Evolutionary conservation across 2,113 vertebrate genomes (phyloP), one percentile per base, ranked within the genome.

Genomic region (Megaceryle maxima): DNA sequence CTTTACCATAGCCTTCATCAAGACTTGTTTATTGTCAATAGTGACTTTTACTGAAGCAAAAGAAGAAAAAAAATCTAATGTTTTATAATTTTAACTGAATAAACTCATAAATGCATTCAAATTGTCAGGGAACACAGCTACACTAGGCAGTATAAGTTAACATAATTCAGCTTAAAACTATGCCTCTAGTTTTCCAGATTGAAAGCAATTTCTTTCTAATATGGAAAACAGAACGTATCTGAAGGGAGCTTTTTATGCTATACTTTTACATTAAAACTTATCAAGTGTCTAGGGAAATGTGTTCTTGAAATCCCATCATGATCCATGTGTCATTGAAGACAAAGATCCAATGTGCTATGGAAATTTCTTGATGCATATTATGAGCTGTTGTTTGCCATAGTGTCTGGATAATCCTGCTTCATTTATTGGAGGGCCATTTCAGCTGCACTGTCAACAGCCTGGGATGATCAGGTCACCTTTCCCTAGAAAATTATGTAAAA

Each of bases 401-500:
- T 96, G 97, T 95, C 96, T 96, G 72, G 96, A 95, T 98, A 98
- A 98, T 98, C 97, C 98, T 96, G 95, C 96, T 74, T 98, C 96
- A 97, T 98, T 98, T 98, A 98, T 97, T 97, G 97, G 96, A 98
- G 90, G 95, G 94, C 92, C 93, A 97, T 96, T 98, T 98, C 96
- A 97, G 96, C 96, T 94, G 97, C 95, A 98, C 89, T 98, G 98
- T 98, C 98, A 98, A 98, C 92, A 98, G 93, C 92, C 82, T 91
- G 83, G 95, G 93, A 97, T 91, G 95, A 98, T 97, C 97, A 35
- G 98, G 98, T 99, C 98, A 98, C 98, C 98, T 98, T 98, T 98
- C 97, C 98, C 98, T 97, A 97, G 98, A 98, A 98, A 98, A 98
- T 98, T 98, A 98, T 97, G 94, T 98, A 98, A 98, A 97, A 98